These are phyloP conservation scores for Macroramphosus scolopax DNA, from an alignment of 2,797 vertebrate species.

Conservation along the genomic window DNA sequence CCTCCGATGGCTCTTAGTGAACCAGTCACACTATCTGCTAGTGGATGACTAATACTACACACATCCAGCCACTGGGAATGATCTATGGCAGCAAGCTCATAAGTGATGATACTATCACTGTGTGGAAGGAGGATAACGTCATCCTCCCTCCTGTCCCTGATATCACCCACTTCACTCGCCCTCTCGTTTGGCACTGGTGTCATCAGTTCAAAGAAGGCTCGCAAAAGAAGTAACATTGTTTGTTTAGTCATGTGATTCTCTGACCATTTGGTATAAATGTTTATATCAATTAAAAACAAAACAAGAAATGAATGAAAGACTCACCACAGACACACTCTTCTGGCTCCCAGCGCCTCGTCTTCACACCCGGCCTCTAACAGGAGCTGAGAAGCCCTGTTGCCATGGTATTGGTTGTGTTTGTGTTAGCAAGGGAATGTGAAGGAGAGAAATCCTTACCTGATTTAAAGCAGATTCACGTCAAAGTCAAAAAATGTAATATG, in stretches of 20 bases:
- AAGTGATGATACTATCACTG: constrained; percentile 45
- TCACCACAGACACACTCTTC: constrained; percentile 32
- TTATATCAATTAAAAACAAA: background rate
- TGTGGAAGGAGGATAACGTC: constrained; percentile 32
- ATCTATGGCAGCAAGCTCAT: constrained; percentile 5
- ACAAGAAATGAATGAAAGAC: background rate
- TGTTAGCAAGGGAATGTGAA: constrained; percentile 11
- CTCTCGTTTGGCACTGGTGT: constrained; percentile 15
- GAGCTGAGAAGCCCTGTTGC: constrained; percentile 44
- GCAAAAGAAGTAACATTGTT: constrained; percentile 1
- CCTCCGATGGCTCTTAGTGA: background rate
- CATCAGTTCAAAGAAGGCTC: constrained; percentile 14
- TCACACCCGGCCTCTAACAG: constrained; percentile 28
- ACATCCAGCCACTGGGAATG: background rate
- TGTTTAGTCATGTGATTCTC: background rate
- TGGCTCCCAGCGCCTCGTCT: constrained; percentile 24
- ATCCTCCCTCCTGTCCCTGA: constrained; percentile 25
- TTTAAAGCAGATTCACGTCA: background rate
- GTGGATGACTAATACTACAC: constrained; percentile 10
- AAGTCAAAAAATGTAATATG: background rate
- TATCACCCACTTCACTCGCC: background rate
- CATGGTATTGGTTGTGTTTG: constrained; percentile 28
- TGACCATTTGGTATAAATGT: background rate
- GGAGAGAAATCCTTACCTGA: background rate
- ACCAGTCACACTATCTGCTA: background rate